Conservation (phyloP, 2,113 vertebrate genomes). For the Triplophysa dalaica region DNA sequence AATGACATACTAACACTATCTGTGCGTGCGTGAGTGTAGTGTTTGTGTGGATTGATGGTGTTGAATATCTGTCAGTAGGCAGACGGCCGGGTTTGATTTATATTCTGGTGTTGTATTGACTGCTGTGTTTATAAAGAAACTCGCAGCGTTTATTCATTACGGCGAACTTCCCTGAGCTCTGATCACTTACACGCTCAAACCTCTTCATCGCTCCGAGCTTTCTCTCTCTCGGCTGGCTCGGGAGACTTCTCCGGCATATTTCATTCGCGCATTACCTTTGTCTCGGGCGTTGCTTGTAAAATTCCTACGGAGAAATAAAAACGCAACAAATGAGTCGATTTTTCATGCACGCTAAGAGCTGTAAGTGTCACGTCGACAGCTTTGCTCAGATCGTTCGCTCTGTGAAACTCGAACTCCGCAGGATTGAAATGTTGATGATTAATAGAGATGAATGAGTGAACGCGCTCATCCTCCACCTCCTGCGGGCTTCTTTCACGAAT, state of each 20-base stretch:
- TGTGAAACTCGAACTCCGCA: background rate
- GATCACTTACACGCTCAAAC: background rate
- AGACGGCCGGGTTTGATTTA: conserved; percentile 21
- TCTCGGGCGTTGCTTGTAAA: too few species aligned
- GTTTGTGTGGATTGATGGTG: conserved; percentile 20
- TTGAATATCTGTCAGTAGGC: conserved; percentile 27
- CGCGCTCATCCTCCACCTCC: too few species aligned
- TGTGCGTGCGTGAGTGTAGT: background rate
- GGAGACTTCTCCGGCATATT: too few species aligned
- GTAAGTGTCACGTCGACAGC: background rate
- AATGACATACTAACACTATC: background rate
- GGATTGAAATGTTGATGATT: too few species aligned
- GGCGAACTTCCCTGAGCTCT: conserved; percentile 1
- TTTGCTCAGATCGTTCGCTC: background rate
- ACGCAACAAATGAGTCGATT: too few species aligned
- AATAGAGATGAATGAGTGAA: too few species aligned
- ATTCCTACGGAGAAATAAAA: too few species aligned
- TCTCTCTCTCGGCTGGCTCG: too few species aligned
- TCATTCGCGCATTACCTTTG: too few species aligned
- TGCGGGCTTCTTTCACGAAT: too few species aligned
- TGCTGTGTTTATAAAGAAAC: conserved; percentile 35
- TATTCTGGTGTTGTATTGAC: conserved; percentile 23
- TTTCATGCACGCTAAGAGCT: too few species aligned
- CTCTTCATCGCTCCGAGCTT: too few species aligned
- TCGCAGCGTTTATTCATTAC: conserved; percentile 19